A percentile compares a stretch with the other conserved stretches of the same genome.
Evolutionary conservation across 2,113 vertebrate genomes (phyloP).

Genomic region (Alligator mississippiensis): DNA sequence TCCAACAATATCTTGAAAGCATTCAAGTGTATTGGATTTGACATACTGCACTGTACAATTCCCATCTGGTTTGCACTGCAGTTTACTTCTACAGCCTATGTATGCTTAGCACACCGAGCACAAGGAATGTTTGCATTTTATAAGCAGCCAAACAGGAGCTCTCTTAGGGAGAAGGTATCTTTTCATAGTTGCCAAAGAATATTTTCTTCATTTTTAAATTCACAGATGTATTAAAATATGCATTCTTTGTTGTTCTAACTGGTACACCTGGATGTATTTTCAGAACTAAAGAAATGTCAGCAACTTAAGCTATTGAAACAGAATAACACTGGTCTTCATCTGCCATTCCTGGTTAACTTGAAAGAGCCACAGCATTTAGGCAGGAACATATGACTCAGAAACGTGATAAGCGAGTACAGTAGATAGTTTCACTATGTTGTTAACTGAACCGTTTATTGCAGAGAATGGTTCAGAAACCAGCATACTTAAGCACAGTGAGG

Average conservation of each 20-base stretch:
- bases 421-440: neutral
- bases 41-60: neutral
- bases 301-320: neutral
- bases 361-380: neutral
- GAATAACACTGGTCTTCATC: neutral
- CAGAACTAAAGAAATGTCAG: neutral
- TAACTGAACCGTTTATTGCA: neutral
- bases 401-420: neutral
- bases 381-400: neutral
- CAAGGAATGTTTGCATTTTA: neutral
- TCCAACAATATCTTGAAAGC: neutral
- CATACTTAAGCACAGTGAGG: neutral
- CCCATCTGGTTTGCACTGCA: neutral
- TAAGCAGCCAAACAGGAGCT: neutral
- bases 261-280: neutral
- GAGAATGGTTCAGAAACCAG: neutral
- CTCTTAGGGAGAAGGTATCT: neutral
- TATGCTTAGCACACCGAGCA: neutral
- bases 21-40: neutral
- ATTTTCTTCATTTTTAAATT: neutral
- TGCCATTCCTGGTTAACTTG: neutral
- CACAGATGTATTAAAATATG: too few species aligned
- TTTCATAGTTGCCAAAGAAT: neutral
- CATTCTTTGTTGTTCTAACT: neutral
- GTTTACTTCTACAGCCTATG: neutral